Conservation (phyloP, 2,113 vertebrate species). For the Clupea harengus region DNA sequence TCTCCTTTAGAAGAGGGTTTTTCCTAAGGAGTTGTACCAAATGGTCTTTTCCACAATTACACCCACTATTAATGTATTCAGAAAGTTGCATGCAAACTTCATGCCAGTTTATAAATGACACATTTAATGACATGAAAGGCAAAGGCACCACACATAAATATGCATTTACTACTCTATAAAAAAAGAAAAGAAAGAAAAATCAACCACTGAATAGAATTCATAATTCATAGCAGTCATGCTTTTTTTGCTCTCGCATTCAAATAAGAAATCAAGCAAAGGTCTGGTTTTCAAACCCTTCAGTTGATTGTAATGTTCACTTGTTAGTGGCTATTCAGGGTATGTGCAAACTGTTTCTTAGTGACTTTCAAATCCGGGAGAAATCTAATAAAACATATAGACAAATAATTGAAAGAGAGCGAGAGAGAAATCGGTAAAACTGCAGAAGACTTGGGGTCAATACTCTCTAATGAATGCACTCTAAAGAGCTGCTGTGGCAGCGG, state of each 20-base stretch:
- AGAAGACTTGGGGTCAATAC: not conserved
- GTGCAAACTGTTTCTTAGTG: not conserved
- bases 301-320: constrained; percentile 65
- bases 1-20: not conserved
- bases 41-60: not conserved
- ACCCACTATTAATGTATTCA: not conserved
- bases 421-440: constrained; percentile 11
- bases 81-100: not conserved
- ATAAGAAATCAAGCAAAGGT: constrained; percentile 8
- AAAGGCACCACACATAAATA: not conserved
- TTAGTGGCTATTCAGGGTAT: constrained; percentile 58
- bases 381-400: not conserved
- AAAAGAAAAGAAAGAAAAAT: not conserved
- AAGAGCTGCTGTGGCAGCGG: not conserved
- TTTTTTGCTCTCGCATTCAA: not conserved
- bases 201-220: not conserved
- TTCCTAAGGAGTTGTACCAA: not conserved
- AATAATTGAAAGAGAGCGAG: not conserved
- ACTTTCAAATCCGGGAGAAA: not conserved
- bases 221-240: not conserved
- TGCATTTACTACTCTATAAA: not conserved
- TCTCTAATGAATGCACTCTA: constrained; percentile 3
- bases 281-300: constrained; percentile 47
- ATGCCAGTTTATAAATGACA: not conserved
- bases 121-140: not conserved